Evolutionary conservation across 2,113 vertebrate genomes (phyloP).

Genomic region (Alligator mississippiensis): DNA sequence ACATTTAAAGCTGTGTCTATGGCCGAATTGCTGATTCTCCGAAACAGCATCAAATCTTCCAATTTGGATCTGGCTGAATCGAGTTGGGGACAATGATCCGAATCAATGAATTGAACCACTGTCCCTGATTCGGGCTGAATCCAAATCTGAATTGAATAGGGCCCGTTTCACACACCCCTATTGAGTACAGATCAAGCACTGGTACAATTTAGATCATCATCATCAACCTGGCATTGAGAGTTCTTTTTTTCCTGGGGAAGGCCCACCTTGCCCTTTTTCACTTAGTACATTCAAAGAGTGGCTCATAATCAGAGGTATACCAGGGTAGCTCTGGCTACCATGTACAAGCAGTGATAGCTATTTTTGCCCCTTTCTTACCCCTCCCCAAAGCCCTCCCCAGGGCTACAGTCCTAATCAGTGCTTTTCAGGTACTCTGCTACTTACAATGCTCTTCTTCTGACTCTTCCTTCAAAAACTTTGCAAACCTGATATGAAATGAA

Average conservation of each 20-base stretch:
- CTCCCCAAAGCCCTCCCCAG: no score
- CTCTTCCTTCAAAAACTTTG: neutral
- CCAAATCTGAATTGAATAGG: no score
- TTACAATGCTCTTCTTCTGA: neutral
- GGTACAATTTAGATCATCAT: neutral
- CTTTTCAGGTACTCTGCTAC: no score
- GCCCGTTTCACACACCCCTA: accelerated
- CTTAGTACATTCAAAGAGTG: neutral
- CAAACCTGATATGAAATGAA: accelerated
- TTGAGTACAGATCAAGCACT: neutral
- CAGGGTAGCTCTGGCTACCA: neutral
- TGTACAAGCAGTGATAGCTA: neutral
- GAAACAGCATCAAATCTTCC: no score
- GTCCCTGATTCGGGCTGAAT: no score
- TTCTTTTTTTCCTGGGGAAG: neutral
- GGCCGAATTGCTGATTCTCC: no score
- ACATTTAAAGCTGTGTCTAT: no score
- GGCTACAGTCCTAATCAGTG: no score
- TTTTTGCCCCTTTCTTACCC: neutral
- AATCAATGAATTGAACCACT: no score
- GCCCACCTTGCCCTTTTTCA: accelerated
- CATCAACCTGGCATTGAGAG: accelerated
- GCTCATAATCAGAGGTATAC: no score
- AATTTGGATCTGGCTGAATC: no score
- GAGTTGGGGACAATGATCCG: no score